phyloP scores from a whole-genome alignment of 1,140 invertebrate genomes.

The Nixonia krombeini region DNA sequence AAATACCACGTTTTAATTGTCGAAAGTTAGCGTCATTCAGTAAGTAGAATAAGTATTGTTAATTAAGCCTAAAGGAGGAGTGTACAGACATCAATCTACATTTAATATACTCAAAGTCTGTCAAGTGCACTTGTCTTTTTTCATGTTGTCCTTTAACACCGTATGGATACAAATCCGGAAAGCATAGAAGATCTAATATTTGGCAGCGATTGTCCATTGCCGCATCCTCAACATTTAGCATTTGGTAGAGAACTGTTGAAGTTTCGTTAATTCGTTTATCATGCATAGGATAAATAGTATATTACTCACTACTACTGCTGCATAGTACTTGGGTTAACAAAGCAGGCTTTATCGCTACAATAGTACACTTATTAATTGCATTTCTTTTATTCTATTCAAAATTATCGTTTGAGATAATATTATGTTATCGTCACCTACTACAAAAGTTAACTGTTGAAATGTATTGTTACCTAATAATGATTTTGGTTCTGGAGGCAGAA shows the following conservation, averaged over 20 bases:
- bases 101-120: constrained; percentile 45
- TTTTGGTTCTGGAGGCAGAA: too few species aligned
- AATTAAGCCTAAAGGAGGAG: constrained; percentile 44
- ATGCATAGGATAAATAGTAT: constrained; percentile 51
- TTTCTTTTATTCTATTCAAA: not conserved
- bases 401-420: not conserved
- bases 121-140: constrained; percentile 25
- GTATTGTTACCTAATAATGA: too few species aligned
- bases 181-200: constrained; percentile 47
- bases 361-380: not conserved
- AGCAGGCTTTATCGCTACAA: constrained; percentile 5
- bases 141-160: constrained; percentile 44
- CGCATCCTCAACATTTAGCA: constrained; percentile 41
- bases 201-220: constrained; percentile 28
- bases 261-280: constrained; percentile 45
- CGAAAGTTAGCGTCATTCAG: constrained; percentile 50
- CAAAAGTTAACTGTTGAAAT: too few species aligned
- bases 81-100: constrained; percentile 39
- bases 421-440: too few species aligned
- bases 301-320: constrained; percentile 47
- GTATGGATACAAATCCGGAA: constrained; percentile 51
- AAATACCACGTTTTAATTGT: constrained; percentile 50
- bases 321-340: constrained; percentile 33
- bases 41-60: constrained; percentile 55
- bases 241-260: constrained; percentile 45